Conservation (phyloP, 2,113 vertebrate species). For the Macrotis lagotis region DNA sequence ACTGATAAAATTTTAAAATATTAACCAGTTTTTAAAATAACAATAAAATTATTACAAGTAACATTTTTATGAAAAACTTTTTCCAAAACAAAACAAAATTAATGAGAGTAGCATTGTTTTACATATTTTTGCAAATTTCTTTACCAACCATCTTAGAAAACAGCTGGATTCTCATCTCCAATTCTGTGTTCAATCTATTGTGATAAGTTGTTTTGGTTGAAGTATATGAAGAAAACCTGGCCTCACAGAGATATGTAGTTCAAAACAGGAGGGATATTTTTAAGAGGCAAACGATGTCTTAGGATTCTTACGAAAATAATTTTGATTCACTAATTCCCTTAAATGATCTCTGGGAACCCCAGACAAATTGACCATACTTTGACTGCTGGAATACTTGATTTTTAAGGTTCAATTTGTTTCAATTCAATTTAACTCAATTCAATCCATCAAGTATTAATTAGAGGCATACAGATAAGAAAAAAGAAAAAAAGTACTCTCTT, state of each 20-base stretch:
- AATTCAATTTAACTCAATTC: neutral
- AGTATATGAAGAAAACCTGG: neutral
- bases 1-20: neutral
- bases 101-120: neutral
- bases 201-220: neutral
- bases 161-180: neutral
- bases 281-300: neutral
- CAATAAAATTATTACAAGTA: neutral
- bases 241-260: neutral
- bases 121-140: neutral
- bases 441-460: neutral
- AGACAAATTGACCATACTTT: neutral
- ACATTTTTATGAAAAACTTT: neutral
- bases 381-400: neutral
- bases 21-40: neutral
- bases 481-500: neutral
- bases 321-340: neutral
- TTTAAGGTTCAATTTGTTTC: neutral
- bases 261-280: neutral
- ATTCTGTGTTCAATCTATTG: neutral
- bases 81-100: neutral
- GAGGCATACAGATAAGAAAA: neutral
- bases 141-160: neutral
- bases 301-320: neutral
- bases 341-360: neutral